These are phyloP conservation scores for Numenius arquata DNA, from an alignment of 2,113 vertebrate genomes.

Conservation along the genomic window DNA sequence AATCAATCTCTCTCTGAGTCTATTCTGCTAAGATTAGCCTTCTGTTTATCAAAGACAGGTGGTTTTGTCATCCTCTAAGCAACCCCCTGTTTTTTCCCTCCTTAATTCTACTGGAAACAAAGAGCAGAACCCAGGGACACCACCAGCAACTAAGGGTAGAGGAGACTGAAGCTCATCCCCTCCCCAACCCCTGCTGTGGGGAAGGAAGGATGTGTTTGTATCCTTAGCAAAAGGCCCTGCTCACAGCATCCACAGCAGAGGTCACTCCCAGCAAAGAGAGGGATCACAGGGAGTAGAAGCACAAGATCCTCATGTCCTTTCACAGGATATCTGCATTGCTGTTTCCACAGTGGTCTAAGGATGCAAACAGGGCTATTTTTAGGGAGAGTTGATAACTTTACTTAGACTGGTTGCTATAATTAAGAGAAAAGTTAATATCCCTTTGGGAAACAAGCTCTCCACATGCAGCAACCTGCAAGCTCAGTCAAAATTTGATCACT, in stretches of 20 bases:
- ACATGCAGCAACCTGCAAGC: neutral
- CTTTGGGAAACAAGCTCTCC: neutral
- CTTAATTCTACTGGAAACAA: neutral
- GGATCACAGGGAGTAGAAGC: neutral
- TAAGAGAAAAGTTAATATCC: neutral
- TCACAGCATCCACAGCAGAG: neutral
- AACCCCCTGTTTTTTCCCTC: neutral
- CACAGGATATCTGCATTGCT: accelerated
- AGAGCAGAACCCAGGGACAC: neutral
- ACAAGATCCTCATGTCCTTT: accelerated
- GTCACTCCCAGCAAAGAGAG: neutral
- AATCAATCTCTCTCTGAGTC: neutral
- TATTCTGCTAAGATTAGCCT: neutral
- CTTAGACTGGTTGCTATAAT: neutral
- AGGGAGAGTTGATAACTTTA: neutral
- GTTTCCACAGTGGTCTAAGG: neutral
- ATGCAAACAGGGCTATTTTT: neutral
- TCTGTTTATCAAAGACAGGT: neutral
- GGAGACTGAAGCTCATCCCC: neutral
- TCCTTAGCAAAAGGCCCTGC: neutral
- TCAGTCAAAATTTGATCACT: neutral
- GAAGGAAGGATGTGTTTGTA: neutral
- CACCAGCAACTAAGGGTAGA: neutral
- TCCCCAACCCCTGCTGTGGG: neutral
- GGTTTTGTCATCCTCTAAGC: neutral